Conservation (phyloP, 2,888 invertebrate genomes). For the Rosalia funebris region DNA sequence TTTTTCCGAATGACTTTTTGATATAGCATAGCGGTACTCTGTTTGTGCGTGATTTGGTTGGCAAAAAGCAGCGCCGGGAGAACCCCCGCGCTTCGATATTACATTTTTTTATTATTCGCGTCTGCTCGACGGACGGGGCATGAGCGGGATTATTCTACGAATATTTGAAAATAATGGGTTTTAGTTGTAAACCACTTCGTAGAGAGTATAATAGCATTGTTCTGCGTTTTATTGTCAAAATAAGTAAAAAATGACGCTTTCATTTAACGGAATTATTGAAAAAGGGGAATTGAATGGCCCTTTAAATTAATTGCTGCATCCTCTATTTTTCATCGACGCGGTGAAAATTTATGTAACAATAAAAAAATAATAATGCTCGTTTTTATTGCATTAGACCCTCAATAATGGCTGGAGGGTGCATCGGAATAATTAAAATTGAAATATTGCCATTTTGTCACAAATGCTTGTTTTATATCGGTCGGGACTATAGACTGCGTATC, state of each 20-base stretch:
- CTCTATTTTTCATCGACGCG: slow-evolving; percentile 9
- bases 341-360: slow-evolving; percentile 10
- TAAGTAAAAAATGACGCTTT: slow-evolving; percentile 26
- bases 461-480: too few species aligned
- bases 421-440: background rate
- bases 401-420: background rate
- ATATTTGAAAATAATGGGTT: slow-evolving; percentile 22
- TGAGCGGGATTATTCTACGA: slow-evolving; percentile 12
- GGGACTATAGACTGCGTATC: too few species aligned
- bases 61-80: slow-evolving; percentile 1
- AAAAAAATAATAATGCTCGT: background rate
- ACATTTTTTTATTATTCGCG: slow-evolving; percentile 4
- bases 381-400: slow-evolving; percentile 1
- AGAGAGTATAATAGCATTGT: slow-evolving; percentile 25
- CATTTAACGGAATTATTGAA: slow-evolving; percentile 25
- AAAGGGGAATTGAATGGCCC: slow-evolving; percentile 19
- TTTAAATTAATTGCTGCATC: slow-evolving; percentile 18
- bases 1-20: slow-evolving; percentile 24
- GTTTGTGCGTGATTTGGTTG: slow-evolving; percentile 23
- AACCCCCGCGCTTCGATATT: slow-evolving; percentile 8
- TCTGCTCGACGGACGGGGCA: slow-evolving; percentile 10
- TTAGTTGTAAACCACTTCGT: slow-evolving; percentile 13
- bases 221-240: slow-evolving; percentile 32
- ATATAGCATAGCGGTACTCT: slow-evolving; percentile 5
- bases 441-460: background rate